phyloP scores from a whole-genome alignment of 2,113 vertebrate genomes.

The Eretmochelys imbricata region DNA sequence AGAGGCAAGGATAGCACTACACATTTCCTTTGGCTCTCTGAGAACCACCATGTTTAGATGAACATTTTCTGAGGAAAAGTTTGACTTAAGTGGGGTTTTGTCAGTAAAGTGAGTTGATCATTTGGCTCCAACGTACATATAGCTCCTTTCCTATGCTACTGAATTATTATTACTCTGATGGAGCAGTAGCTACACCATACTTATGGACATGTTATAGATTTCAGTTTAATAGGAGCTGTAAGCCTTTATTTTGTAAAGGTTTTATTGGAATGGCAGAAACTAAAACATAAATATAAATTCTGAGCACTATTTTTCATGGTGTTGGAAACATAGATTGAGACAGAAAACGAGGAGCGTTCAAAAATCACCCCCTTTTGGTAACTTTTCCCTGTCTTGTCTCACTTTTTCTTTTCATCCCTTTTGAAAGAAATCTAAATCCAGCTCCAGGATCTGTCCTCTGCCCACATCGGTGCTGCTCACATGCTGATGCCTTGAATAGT shows the following conservation, averaged over 20 bases:
- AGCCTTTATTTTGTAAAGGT: background rate
- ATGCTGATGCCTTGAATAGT: background rate
- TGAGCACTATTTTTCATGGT: background rate
- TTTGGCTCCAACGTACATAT: background rate
- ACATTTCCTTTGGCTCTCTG: background rate
- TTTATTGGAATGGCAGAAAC: background rate
- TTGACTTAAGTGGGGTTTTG: background rate
- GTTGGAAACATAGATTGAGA: background rate
- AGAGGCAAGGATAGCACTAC: background rate
- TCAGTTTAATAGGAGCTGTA: background rate
- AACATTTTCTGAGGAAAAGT: background rate
- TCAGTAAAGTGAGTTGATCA: background rate
- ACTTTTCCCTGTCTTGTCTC: rapidly evolving
- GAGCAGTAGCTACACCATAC: background rate
- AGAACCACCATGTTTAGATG: background rate
- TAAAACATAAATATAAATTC: background rate
- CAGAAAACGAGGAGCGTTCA: background rate
- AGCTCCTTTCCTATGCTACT: background rate
- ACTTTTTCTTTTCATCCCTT: background rate
- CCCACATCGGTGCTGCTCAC: background rate
- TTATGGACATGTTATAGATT: background rate
- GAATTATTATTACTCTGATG: background rate
- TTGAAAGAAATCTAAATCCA: background rate
- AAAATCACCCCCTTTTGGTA: background rate
- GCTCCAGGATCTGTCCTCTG: background rate